These are phyloP conservation scores for Helicoverpa armigera DNA, from an alignment of 1,140 invertebrate species.

Conservation along the genomic window DNA sequence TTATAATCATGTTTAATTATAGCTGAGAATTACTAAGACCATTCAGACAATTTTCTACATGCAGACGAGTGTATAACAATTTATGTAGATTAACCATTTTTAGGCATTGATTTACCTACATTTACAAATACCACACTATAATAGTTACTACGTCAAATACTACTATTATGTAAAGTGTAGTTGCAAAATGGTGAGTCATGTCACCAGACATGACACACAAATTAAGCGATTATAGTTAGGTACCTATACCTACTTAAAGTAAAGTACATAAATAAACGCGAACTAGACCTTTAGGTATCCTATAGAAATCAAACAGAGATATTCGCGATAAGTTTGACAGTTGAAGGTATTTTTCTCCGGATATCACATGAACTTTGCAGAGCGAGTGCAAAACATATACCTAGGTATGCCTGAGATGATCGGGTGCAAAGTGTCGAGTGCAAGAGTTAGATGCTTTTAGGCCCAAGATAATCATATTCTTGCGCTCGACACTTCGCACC, in stretches of 20 bases:
- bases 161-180: background rate
- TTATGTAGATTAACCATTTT: no score
- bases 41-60: background rate
- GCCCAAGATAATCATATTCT: no score
- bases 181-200: background rate
- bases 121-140: no score
- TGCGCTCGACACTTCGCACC: no score
- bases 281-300: background rate
- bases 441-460: background rate
- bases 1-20: no score
- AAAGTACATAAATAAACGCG: constrained; percentile 12
- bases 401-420: no score
- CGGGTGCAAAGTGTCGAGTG: background rate
- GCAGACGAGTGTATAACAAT: no score
- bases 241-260: no score
- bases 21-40: background rate
- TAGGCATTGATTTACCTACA: no score
- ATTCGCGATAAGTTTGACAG: background rate
- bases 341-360: background rate
- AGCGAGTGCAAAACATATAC: background rate
- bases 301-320: background rate
- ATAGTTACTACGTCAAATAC: no score
- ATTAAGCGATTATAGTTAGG: no score
- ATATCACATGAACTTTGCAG: no score
- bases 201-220: background rate